Evolutionary conservation across 2,888 invertebrate species (phyloP).

Genomic region (Aspidiotus rigidus): DNA sequence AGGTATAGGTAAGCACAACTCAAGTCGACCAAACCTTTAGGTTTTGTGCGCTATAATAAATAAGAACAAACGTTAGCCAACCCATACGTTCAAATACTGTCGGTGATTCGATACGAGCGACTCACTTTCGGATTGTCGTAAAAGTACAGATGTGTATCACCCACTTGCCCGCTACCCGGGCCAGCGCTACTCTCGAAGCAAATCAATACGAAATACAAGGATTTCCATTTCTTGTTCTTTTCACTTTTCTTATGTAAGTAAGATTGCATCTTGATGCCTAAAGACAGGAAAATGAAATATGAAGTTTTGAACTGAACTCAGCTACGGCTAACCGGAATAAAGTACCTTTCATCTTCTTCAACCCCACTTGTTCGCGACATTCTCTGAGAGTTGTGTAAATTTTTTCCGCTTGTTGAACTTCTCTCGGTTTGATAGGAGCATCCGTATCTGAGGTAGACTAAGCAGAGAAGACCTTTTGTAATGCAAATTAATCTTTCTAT

Average conservation of each 20-base stretch:
- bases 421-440: slow-evolving; percentile 43
- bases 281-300: neutral
- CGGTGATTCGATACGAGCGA: neutral
- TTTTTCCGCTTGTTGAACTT: slow-evolving; percentile 68
- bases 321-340: slow-evolving; percentile 4
- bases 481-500: neutral
- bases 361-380: slow-evolving; percentile 83
- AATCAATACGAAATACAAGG: slow-evolving; percentile 81
- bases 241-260: slow-evolving; percentile 89
- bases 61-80: too few relatives aligned
- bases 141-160: slow-evolving; percentile 82
- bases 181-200: slow-evolving; percentile 56
- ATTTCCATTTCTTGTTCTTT: slow-evolving; percentile 92
- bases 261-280: slow-evolving; percentile 79
- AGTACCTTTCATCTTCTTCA: slow-evolving; percentile 74
- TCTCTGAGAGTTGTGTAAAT: slow-evolving; percentile 91
- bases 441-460: slow-evolving; percentile 46
- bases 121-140: slow-evolving; percentile 87
- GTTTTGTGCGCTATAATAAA: slow-evolving; percentile 66
- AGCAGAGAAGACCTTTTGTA: neutral
- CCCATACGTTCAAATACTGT: too few relatives aligned
- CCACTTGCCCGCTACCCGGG: slow-evolving; percentile 54
- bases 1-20: slow-evolving; percentile 89
- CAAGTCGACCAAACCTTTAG: slow-evolving; percentile 89
- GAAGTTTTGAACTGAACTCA: neutral